These are phyloP conservation scores for Salvelinus sp. DNA, from an alignment of 2,113 vertebrate species.

Conservation along the genomic window DNA sequence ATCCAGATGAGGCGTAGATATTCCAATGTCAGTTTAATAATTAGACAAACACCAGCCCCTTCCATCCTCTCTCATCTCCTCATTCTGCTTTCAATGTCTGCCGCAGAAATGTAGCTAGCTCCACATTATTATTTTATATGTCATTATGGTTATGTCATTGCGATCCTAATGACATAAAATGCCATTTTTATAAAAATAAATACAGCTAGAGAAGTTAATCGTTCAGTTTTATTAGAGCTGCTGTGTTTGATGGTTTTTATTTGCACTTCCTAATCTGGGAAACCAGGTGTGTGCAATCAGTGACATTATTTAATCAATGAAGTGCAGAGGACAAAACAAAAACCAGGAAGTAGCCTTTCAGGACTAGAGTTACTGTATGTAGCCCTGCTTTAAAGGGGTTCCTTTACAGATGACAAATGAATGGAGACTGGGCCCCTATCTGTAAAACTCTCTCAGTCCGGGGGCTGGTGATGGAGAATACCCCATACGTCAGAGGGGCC, in stretches of 20 bases:
- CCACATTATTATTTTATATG: neutral
- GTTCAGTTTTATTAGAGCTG: neutral
- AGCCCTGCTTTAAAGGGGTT: neutral
- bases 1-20: constrained; percentile 24
- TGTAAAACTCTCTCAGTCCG: neutral
- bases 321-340: neutral
- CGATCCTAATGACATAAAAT: neutral
- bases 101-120: constrained; percentile 10
- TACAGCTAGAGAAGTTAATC: neutral
- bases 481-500: neutral
- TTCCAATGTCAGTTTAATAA: constrained; percentile 33
- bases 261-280: neutral
- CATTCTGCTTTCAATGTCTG: constrained; percentile 10
- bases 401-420: neutral
- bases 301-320: neutral
- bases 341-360: neutral
- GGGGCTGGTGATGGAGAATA: neutral
- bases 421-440: neutral
- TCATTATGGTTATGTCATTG: neutral
- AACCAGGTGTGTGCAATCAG: neutral
- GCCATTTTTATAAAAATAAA: neutral
- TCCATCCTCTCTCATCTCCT: neutral
- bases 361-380: neutral
- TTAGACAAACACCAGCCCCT: constrained; percentile 12
- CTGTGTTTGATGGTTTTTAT: neutral